A percentile compares a stretch with the other conserved stretches of the same genome.
These are phyloP conservation scores for Indicator maculatus DNA, from an alignment of 2,113 vertebrate species.

Conservation along the genomic window DNA sequence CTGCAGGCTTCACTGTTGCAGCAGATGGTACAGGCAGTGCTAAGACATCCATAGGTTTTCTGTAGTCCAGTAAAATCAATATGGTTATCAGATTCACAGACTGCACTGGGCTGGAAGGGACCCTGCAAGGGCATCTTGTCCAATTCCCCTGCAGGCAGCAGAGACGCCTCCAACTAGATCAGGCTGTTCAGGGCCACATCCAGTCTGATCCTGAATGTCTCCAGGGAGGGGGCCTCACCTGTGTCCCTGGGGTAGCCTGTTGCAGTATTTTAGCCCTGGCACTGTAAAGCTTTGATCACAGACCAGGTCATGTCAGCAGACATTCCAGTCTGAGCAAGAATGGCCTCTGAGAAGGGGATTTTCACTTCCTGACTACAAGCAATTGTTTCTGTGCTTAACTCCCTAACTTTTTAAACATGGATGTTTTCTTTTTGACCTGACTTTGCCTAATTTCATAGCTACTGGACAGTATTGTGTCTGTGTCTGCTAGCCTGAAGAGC, in stretches of 20 bases:
- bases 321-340: not conserved
- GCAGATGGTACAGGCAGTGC: not conserved
- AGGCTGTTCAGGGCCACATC: too few relatives aligned
- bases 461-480: not conserved
- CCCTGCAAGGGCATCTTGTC: too few relatives aligned
- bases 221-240: too few relatives aligned
- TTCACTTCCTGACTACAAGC: not conserved
- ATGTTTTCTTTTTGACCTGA: not conserved
- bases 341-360: not conserved
- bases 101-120: too few relatives aligned
- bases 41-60: not conserved
- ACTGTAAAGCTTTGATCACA: not conserved
- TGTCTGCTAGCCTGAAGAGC: not conserved
- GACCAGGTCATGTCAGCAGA: not conserved
- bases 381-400: not conserved
- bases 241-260: too few relatives aligned
- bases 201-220: too few relatives aligned
- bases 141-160: too few relatives aligned
- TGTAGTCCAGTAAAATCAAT: not conserved
- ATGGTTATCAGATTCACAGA: not conserved
- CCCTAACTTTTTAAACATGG: not conserved
- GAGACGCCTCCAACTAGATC: too few relatives aligned
- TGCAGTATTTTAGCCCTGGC: too few relatives aligned
- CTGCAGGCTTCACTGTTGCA: not conserved
- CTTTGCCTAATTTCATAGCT: not conserved